Evolutionary conservation across 1,140 invertebrate species (phyloP).

Genomic region (Acromyrmex echinatior): DNA sequence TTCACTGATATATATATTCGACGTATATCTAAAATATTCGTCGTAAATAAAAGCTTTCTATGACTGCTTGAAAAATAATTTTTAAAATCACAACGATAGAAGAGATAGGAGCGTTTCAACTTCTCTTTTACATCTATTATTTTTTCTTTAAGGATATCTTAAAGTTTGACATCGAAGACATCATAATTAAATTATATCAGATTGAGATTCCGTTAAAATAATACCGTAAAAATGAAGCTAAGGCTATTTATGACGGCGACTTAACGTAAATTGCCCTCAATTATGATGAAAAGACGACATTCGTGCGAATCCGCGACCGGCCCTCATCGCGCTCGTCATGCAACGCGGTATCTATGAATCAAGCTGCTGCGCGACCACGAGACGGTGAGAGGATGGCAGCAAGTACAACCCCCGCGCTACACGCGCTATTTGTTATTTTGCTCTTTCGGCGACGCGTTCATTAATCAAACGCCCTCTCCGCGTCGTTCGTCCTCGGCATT

Average conservation of each 20-base stretch:
- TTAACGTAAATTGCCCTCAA: slow-evolving; percentile 75
- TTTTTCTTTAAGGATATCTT: no score
- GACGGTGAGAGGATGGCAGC: slow-evolving; percentile 30
- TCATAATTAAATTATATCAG: neutral
- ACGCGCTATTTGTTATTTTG: slow-evolving; percentile 84
- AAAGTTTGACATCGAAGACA: neutral
- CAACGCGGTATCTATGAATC: slow-evolving; percentile 77
- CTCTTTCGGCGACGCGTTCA: slow-evolving; percentile 82
- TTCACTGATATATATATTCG: neutral
- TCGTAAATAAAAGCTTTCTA: no score
- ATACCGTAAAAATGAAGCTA: slow-evolving; percentile 19
- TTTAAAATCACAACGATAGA: no score
- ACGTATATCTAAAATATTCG: neutral
- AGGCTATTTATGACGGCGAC: slow-evolving; percentile 53
- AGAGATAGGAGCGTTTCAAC: no score
- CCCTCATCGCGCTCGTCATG: slow-evolving; percentile 73
- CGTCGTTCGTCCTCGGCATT: slow-evolving; percentile 78
- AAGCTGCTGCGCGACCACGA: slow-evolving; percentile 60
- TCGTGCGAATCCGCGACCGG: slow-evolving; percentile 55
- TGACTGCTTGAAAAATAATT: no score
- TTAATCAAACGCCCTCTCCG: slow-evolving; percentile 83
- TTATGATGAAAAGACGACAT: slow-evolving; percentile 72
- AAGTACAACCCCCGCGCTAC: slow-evolving; percentile 67
- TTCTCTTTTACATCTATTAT: no score
- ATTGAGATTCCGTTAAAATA: slow-evolving; percentile 21